Base-by-base conservation (phyloP, 1,140 invertebrate genomes). In the Frieseomelitta varia region DNA sequence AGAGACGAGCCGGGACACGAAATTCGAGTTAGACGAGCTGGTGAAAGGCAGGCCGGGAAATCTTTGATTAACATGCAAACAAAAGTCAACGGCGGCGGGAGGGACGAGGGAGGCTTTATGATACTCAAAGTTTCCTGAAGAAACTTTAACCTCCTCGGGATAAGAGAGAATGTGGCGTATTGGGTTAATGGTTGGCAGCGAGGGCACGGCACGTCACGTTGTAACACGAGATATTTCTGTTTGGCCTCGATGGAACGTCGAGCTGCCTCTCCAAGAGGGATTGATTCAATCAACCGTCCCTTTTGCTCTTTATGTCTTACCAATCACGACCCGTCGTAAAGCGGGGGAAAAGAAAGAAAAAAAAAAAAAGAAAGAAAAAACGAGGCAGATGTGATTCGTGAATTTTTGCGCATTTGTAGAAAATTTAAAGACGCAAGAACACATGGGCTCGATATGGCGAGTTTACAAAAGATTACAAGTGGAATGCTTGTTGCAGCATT, bases 1-100 rank as follows among this genome's bases (percentile, higher is more conserved):
- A 12, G 24, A 24, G 24, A 24, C 6, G n/a, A 30, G 67, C 21
- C n/a, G 68, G 34, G 68, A 61, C 55, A 80, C 56, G 79, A 34
- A 74, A 73, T 81, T 74, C 10, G 39, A 56, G 69, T 34, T 74
- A 81, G 71, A 74, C 68, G 21, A 30, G 12, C 47, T 15, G 56
- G 71, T 30, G 51, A 81, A 81, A 74, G 79, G 79, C n/a, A 74
- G 21, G 27, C 30, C 27, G 15, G 56, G 79, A 74, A 81, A 81
- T 74, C 79, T 73, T 81, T 74, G 79, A 81, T 81, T 81, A 81
- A 81, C 69, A 74, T 81, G 69, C 79, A 81, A 81, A 81, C 79
- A 81, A 74, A 81, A 81, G 56, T 74, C 79, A 39, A 63, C 55
- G 15, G 63, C 4, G 15, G 17, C 4, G 11, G 39, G 58, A 24